phyloP scores from a whole-genome alignment of 2,797 vertebrate genomes.

The Onychomys arenicola region DNA sequence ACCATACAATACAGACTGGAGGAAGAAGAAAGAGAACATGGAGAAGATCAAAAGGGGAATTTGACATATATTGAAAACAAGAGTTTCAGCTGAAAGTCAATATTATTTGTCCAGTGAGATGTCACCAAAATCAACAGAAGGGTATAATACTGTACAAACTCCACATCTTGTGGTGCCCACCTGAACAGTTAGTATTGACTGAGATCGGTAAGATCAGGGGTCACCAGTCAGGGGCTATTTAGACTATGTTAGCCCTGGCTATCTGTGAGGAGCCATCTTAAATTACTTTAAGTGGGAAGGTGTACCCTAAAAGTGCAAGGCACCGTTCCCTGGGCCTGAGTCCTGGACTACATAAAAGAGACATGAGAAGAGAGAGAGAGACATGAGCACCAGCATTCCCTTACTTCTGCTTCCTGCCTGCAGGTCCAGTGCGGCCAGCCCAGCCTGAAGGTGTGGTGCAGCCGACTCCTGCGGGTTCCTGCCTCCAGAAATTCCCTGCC shows the following conservation, averaged over 20 bases:
- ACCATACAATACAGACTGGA: neutral
- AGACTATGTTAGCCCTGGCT: too few species aligned
- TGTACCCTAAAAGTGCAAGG: neutral
- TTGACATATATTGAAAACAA: neutral
- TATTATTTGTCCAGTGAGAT: neutral
- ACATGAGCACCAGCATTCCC: neutral
- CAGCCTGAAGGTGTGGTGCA: neutral
- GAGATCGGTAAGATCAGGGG: neutral
- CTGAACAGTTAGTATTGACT: neutral
- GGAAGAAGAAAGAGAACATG: neutral
- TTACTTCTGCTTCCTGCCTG: neutral
- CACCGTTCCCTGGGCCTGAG: neutral
- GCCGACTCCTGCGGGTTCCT: neutral
- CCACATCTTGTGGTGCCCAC: neutral
- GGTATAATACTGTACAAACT: neutral
- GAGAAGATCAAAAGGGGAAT: neutral
- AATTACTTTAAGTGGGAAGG: neutral
- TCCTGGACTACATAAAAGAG: neutral
- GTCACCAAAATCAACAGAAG: neutral
- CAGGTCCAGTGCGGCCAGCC: too few species aligned
- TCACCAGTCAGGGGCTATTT: neutral
- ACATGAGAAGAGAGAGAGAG: too few species aligned
- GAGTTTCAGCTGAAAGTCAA: neutral
- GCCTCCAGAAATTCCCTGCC: neutral
- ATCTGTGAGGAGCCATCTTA: neutral